Conservation (phyloP, 1,140 invertebrate species). For the Eumaeus atala region DNA sequence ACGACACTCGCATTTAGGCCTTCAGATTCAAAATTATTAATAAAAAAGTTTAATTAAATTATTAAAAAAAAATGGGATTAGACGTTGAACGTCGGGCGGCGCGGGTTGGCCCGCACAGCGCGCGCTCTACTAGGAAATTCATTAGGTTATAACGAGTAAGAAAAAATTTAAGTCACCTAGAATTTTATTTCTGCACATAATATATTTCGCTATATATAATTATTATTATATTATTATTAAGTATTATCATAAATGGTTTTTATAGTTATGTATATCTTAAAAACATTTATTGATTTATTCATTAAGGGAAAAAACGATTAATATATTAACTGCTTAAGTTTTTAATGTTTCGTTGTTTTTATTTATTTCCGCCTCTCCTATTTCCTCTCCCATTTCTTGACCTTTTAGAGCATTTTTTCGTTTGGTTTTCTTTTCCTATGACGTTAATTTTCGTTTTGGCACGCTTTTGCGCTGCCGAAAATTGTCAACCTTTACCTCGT, state of each 20-base stretch:
- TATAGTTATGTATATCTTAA: constrained; percentile 74
- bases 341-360: constrained; percentile 68
- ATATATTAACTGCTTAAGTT: constrained; percentile 74
- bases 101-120: constrained; percentile 31
- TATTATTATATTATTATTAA: constrained; percentile 73
- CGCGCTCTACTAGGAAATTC: constrained; percentile 67
- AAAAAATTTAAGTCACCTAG: constrained; percentile 78
- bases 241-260: constrained; percentile 73
- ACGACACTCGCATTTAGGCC: constrained; percentile 77
- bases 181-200: constrained; percentile 79
- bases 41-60: constrained; percentile 72
- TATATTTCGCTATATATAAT: constrained; percentile 77
- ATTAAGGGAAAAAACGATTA: constrained; percentile 72
- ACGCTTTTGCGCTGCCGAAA: constrained; percentile 44
- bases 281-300: constrained; percentile 73
- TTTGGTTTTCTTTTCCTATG: constrained; percentile 41
- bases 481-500: constrained; percentile 71
- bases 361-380: constrained; percentile 43
- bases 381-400: constrained; percentile 37
- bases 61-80: constrained; percentile 63
- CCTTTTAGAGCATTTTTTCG: constrained; percentile 39
- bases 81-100: constrained; percentile 62
- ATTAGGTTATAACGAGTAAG: constrained; percentile 69
- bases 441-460: constrained; percentile 39
- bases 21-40: constrained; percentile 76